Evolutionary conservation across 2,888 invertebrate species (phyloP).

Genomic region (Dicyrtoma fusca): DNA sequence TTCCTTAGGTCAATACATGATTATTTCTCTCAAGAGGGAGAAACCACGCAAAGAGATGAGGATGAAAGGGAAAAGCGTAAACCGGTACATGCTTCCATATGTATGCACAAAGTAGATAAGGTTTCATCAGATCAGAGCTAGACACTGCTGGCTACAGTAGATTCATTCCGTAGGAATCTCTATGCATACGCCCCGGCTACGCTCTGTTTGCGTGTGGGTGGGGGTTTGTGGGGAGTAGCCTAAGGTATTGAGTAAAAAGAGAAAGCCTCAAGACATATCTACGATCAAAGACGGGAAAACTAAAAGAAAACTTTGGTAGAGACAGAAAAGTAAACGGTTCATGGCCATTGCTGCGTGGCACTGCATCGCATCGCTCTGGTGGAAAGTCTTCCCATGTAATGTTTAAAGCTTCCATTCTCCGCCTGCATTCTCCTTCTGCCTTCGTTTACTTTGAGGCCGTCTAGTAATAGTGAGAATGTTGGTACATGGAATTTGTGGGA

Average conservation of each 20-base stretch:
- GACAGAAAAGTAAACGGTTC: background rate
- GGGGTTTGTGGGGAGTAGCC: background rate
- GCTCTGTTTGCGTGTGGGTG: background rate
- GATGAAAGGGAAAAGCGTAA: constrained; percentile 7
- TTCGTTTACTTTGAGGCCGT: too few relatives aligned
- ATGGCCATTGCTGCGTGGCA: constrained; percentile 24
- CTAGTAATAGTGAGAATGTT: too few relatives aligned
- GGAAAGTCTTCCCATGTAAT: background rate
- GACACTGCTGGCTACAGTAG: too few relatives aligned
- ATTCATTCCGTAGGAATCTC: too few relatives aligned
- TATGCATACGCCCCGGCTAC: background rate
- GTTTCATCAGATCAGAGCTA: too few relatives aligned
- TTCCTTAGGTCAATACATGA: constrained; percentile 36
- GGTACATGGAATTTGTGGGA: background rate
- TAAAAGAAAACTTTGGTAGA: constrained; percentile 1
- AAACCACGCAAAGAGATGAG: constrained; percentile 13
- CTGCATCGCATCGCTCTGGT: background rate
- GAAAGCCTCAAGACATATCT: background rate
- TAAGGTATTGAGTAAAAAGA: background rate
- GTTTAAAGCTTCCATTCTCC: background rate
- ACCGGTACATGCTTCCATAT: constrained; percentile 22
- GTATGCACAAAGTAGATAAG: too few relatives aligned
- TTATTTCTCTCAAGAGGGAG: constrained; percentile 35
- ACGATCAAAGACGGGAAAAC: constrained; percentile 16
- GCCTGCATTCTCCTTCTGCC: too few relatives aligned